Base-by-base conservation (phyloP, 1,140 invertebrate species). In the Varroa destructor region DNA sequence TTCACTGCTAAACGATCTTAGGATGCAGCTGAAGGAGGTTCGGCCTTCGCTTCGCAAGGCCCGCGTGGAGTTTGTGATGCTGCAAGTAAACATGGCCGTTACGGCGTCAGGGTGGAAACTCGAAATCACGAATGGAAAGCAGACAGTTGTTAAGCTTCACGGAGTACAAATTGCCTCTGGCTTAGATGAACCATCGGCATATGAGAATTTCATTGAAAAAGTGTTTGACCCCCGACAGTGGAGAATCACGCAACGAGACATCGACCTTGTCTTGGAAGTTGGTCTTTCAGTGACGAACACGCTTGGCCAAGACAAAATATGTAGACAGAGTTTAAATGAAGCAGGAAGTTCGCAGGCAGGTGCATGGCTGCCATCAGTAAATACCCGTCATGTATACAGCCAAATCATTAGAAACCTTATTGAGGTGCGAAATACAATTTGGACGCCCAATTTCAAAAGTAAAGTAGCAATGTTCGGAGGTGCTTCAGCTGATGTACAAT, bases 1-100 rank as follows among this genome's bases (percentile, higher is more conserved):
- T 51, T 51, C 46, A 51, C 3, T 3, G 46, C 46, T 51, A 5
- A 51, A 51, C 8, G 46, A 51, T 51, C 46, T 40, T 12, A 14
- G 61, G 40, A 25, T 3, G 5, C 12, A 40, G 10, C 61, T 67
- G 61, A 67, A 46, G 61, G 40, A 67, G 12, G 61, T 67, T 46
- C 40, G 61, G 36, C 61, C 61, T 40, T 37, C 61, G 8, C 61
- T 67, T 14, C 10, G 12, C 8, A 12, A 40, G 8, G 14, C 61
- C 46, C 61, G 61, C 40, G 36, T 67, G 12, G 61, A 67, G 61
- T 67, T 67, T 40, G 12, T 67, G 1, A 67, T 67, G 36, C 61
- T 67, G 12, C 61, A 67, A 67, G 61, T 67, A 1, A 67, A 67
- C 61, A 43, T 67, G 46, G 10, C 37, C 10, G 46, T 43, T 46